Percentiles rank a stretch among this genome's conserved stretches.
Conservation (phyloP, 2,113 vertebrate species). For the Bungarus multicinctus region DNA sequence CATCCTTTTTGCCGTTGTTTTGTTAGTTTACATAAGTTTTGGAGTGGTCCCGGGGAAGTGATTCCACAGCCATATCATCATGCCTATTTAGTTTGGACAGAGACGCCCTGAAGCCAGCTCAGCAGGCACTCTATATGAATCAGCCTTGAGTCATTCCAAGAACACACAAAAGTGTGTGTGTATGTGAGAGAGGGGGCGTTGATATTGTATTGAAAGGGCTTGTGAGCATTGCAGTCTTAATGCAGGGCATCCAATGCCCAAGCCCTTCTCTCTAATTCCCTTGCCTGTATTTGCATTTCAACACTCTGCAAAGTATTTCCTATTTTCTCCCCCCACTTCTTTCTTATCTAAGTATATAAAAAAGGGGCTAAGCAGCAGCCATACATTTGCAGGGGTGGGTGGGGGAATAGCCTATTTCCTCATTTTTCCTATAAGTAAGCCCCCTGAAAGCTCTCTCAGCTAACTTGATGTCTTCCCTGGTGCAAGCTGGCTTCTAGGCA, state of each 20-base stretch:
- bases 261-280: not conserved
- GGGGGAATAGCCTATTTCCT: not conserved
- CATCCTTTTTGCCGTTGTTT: not conserved
- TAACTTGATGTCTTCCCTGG: slow-evolving; percentile 28
- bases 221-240: not conserved
- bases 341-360: not conserved
- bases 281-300: not conserved
- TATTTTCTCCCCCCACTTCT: not conserved
- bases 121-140: slow-evolving; percentile 9
- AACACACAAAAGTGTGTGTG: not conserved
- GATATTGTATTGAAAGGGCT: not conserved
- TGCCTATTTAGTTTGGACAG: not conserved
- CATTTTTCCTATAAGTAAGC: not conserved
- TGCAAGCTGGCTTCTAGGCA: not conserved
- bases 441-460: not conserved
- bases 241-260: not conserved
- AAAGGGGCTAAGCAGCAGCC: not conserved
- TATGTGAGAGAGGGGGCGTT: accelerated
- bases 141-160: slow-evolving; percentile 12
- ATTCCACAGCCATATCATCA: not conserved
- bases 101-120: not conserved
- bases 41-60: not conserved
- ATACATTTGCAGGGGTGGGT: no score
- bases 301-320: not conserved
- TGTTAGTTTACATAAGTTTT: not conserved